These are phyloP conservation scores for Noctuana brunneofusca DNA, from an alignment of 2,888 invertebrate genomes.

Conservation along the genomic window DNA sequence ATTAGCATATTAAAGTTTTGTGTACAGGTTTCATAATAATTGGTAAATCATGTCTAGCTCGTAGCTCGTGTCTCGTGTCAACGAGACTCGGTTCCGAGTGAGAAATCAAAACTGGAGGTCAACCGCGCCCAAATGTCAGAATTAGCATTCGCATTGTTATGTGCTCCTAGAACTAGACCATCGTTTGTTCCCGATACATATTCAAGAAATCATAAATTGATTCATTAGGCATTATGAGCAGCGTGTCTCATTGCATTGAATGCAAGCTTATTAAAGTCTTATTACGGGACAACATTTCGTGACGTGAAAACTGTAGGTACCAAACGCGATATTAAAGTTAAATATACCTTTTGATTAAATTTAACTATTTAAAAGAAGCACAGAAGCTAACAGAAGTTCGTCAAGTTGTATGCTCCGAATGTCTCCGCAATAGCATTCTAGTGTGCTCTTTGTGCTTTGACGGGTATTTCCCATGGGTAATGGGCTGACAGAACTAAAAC, in stretches of 20 bases:
- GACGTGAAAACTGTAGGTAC: too few species aligned
- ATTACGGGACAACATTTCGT: too few species aligned
- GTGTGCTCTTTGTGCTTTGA: too few species aligned
- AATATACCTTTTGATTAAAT: too few species aligned
- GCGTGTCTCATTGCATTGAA: neutral
- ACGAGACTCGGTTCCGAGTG: conserved; percentile 54
- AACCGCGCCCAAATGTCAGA: conserved; percentile 57
- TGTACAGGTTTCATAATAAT: conserved; percentile 17
- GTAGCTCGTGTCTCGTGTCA: conserved; percentile 38
- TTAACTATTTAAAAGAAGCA: too few species aligned
- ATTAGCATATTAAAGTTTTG: conserved; percentile 20
- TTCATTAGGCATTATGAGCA: neutral
- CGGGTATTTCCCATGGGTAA: too few species aligned
- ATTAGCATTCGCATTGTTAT: conserved; percentile 66
- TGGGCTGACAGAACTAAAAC: too few species aligned
- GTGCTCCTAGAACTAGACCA: conserved; percentile 43
- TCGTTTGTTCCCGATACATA: conserved; percentile 28
- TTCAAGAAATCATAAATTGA: neutral
- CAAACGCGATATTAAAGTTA: too few species aligned
- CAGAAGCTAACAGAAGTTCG: too few species aligned
- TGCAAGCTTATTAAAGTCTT: neutral
- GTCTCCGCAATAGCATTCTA: too few species aligned
- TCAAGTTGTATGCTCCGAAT: too few species aligned
- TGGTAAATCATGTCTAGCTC: conserved; percentile 22
- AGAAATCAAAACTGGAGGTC: conserved; percentile 65